Evolutionary conservation across 2,113 vertebrate species (phyloP), one percentile per base, ranked within the genome.

Genomic region (Lagopus leucura): DNA sequence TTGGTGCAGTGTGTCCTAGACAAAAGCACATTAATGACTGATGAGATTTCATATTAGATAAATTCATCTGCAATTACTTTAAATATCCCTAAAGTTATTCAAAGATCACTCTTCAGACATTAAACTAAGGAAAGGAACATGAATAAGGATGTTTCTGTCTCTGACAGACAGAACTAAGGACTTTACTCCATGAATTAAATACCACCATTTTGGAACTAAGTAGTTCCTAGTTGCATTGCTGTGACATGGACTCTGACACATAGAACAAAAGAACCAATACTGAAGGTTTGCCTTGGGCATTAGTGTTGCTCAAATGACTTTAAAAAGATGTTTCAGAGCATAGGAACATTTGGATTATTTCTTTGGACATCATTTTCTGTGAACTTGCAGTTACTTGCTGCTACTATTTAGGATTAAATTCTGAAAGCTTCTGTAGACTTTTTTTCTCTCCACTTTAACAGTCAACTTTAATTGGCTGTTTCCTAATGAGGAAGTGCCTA

Each of bases 191-290:
- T 55, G 1, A 67, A 54, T 71, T 71, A 74, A 89, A 64, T 21
- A 21, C 1, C 5, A n/a, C 0, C 5, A 8, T 13, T 74, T 30
- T 61, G 17, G 4, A 88, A 7, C 2, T 38, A 24, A 52, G 4
- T 13, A 22, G 7, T 61, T 24, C 4, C 4, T 14, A 27, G 2
- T 5, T 67, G 18, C 43, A 14, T 34, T 60, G n/a, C 32, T 24
- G 30, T 15, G 17, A 25, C 66, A 22, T 4, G 2, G 7, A 52
- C 13, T 73, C 5, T 38, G 22, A 2, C 0, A 3, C 7, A 20
- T 2, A 45, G 8, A 40, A 13, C 3, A 75, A 65, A 10, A 58
- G 13, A 70, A 3, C 3, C 79, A 65, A 70, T 12, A 25, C 6
- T 5, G 69, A 9, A 8, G 32, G 1, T 47, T 64, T 79, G 20